These are phyloP conservation scores for Gorsachius goisagi DNA, from an alignment of 2,113 vertebrate genomes.

Conservation along the genomic window DNA sequence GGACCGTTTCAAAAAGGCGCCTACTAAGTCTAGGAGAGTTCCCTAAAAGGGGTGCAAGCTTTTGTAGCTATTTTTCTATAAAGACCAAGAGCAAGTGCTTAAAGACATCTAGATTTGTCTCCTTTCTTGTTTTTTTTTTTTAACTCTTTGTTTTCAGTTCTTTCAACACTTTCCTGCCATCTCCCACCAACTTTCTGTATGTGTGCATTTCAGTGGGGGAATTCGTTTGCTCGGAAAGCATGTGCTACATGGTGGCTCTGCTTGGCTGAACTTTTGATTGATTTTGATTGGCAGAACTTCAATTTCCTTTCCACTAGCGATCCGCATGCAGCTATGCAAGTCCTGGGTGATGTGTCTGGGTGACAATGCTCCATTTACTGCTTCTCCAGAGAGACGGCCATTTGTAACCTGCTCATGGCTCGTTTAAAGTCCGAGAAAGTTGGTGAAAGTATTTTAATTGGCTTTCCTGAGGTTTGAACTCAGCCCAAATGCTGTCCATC, in stretches of 20 bases:
- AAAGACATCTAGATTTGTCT: neutral
- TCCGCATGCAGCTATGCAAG: neutral
- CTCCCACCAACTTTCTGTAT: neutral
- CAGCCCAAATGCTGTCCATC: neutral
- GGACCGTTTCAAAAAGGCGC: neutral
- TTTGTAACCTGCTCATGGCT: neutral
- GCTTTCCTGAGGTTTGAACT: neutral
- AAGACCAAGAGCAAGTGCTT: neutral
- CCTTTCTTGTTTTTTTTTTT: neutral
- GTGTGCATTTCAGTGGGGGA: neutral
- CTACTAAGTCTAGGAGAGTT: neutral
- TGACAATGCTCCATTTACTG: neutral
- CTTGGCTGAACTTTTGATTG: neutral
- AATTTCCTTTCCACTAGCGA: neutral
- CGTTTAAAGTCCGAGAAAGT: neutral
- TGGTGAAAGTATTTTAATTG: neutral
- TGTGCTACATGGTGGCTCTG: neutral
- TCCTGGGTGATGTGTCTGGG: neutral
- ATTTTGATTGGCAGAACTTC: neutral
- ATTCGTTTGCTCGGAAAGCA: neutral
- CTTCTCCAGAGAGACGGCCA: neutral
- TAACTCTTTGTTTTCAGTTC: neutral
- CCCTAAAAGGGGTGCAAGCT: neutral
- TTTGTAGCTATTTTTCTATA: neutral
- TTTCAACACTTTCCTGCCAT: neutral